Conservation (phyloP, 2,113 vertebrate genomes). For the Haliaeetus leucogaster region DNA sequence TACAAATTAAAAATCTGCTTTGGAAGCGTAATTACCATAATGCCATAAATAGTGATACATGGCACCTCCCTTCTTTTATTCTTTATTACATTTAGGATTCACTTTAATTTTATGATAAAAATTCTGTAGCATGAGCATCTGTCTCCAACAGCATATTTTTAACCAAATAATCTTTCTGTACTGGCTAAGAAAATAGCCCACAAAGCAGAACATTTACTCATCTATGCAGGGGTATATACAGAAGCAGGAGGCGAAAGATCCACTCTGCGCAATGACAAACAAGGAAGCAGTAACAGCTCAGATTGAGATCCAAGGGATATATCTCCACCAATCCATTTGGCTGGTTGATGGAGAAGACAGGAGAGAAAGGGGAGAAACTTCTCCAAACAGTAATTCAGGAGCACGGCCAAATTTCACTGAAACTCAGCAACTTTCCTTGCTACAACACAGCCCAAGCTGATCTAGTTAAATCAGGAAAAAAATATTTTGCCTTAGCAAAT, state of each 20-base stretch:
- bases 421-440: neutral
- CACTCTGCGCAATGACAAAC: neutral
- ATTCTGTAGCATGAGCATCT: neutral
- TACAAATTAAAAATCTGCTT: neutral
- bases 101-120: neutral
- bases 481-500: neutral
- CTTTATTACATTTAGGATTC: neutral
- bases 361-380: neutral
- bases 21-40: neutral
- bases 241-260: neutral
- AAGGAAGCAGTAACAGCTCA: neutral
- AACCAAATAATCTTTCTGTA: neutral
- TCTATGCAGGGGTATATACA: neutral
- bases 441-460: neutral
- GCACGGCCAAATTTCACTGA: accelerated
- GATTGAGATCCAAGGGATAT: neutral
- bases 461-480: neutral
- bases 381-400: neutral
- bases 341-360: neutral
- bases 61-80: neutral
- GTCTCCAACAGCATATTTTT: neutral
- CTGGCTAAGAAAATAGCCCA: neutral
- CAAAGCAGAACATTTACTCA: neutral
- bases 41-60: neutral
- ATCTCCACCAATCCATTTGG: neutral